phyloP scores from a whole-genome alignment of 2,797 vertebrate genomes.

The Danionella dracula region DNA sequence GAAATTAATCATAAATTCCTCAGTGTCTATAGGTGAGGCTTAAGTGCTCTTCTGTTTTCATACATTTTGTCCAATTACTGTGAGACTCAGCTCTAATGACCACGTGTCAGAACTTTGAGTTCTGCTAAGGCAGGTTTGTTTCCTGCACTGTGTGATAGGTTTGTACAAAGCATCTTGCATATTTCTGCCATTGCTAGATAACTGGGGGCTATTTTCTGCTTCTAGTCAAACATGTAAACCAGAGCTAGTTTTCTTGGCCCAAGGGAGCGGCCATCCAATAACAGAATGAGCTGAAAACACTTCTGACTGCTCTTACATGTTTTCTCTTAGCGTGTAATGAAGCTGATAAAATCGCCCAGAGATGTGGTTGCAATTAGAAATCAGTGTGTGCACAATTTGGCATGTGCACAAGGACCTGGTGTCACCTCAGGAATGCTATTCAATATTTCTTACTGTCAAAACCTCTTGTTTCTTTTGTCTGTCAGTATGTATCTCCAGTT shows the following conservation, averaged over 20 bases:
- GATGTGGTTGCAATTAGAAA: constrained; percentile 59
- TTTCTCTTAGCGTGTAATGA: constrained; percentile 63
- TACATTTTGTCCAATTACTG: constrained; percentile 59
- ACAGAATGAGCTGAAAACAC: constrained; percentile 33
- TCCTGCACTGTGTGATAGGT: constrained; percentile 31
- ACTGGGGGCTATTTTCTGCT: constrained; percentile 53
- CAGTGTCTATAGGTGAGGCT: constrained; percentile 57
- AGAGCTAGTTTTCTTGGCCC: constrained; percentile 43
- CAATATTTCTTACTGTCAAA: constrained; percentile 20
- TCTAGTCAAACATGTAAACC: constrained; percentile 50
- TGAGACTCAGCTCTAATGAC: constrained; percentile 51
- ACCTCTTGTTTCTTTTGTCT: constrained; percentile 35
- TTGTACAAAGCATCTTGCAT: constrained; percentile 35
- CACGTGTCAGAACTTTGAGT: constrained; percentile 53
- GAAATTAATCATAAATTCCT: constrained; percentile 72
- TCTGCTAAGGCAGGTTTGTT: constrained; percentile 38
- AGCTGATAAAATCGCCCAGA: constrained; percentile 63
- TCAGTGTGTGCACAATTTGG: constrained; percentile 1
- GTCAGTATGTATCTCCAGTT: constrained; percentile 32
- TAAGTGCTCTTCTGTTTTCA: constrained; percentile 62
- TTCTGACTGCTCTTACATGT: constrained; percentile 65
- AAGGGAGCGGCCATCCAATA: constrained; percentile 34
- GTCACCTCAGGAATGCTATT: constrained; percentile 39
- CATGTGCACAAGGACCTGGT: no score
- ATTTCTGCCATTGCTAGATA: constrained; percentile 52